phyloP scores from a whole-genome alignment of 2,113 vertebrate genomes.

The Zosterops pallidus region DNA sequence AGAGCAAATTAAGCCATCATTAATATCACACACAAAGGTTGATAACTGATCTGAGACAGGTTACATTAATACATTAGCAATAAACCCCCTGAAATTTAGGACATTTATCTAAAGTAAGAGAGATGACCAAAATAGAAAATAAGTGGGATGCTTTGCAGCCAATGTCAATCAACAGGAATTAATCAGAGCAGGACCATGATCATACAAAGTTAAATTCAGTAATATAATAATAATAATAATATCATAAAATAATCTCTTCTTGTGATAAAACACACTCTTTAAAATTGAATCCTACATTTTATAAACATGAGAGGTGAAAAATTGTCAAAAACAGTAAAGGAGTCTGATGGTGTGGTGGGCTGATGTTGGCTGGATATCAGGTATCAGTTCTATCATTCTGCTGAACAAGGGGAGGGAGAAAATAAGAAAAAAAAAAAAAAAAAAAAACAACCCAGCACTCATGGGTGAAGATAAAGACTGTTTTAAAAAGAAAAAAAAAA shows the following conservation, averaged over 20 bases:
- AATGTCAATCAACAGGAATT: neutral
- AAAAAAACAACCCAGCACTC: too few relatives aligned
- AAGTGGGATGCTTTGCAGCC: rapidly evolving
- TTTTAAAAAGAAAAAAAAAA: neutral
- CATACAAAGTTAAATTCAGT: neutral
- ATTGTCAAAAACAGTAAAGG: neutral
- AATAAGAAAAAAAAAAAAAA: neutral
- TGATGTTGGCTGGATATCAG: neutral
- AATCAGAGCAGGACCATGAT: neutral
- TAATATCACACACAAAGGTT: neutral
- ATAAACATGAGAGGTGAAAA: neutral
- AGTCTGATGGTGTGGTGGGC: neutral
- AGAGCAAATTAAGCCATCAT: rapidly evolving
- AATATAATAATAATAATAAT: neutral
- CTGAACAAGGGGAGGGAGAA: neutral
- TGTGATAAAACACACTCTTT: neutral
- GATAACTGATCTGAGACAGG: neutral
- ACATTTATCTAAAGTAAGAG: neutral
- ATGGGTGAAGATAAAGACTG: neutral
- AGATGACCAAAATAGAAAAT: neutral
- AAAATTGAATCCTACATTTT: neutral
- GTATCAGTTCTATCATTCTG: neutral
- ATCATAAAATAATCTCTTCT: neutral
- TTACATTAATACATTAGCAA: neutral
- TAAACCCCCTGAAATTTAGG: neutral